phyloP scores from a whole-genome alignment of 1,140 invertebrate species.

The Doryteuthis pealeii region DNA sequence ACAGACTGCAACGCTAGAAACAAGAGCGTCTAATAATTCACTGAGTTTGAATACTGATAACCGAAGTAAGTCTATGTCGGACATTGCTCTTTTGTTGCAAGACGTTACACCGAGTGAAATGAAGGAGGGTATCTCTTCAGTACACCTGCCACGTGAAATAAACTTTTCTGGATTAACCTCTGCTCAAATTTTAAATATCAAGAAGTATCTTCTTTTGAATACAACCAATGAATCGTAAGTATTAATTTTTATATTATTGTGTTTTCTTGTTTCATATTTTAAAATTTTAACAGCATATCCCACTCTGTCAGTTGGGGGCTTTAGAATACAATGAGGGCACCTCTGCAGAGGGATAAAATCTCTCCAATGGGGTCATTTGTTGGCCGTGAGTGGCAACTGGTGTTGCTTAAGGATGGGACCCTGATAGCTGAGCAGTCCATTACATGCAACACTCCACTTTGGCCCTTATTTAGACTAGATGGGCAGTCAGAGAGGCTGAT shows the following conservation, averaged over 20 bases:
- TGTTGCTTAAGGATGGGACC: too few relatives aligned
- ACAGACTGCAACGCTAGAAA: background rate
- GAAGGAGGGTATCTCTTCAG: constrained; percentile 62
- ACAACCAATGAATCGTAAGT: constrained; percentile 49
- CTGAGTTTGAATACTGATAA: constrained; percentile 11
- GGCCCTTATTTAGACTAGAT: too few relatives aligned
- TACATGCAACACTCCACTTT: too few relatives aligned
- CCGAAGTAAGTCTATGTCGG: constrained; percentile 47
- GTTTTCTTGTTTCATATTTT: too few relatives aligned
- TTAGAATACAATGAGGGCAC: too few relatives aligned
- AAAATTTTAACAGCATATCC: too few relatives aligned
- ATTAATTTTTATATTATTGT: background rate
- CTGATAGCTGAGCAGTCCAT: too few relatives aligned
- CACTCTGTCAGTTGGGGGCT: too few relatives aligned
- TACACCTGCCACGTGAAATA: constrained; percentile 56
- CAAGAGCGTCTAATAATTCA: constrained; percentile 11
- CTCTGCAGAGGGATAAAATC: too few relatives aligned
- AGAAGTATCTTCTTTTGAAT: constrained; percentile 61
- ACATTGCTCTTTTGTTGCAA: constrained; percentile 46
- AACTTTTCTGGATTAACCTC: constrained; percentile 43
- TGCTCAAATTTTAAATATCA: constrained; percentile 59
- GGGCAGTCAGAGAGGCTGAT: too few relatives aligned
- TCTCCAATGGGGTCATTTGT: too few relatives aligned
- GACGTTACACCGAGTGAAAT: constrained; percentile 46
- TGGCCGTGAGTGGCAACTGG: too few relatives aligned